phyloP scores from a whole-genome alignment of 2,888 invertebrate genomes.

The Phalera bucephala region DNA sequence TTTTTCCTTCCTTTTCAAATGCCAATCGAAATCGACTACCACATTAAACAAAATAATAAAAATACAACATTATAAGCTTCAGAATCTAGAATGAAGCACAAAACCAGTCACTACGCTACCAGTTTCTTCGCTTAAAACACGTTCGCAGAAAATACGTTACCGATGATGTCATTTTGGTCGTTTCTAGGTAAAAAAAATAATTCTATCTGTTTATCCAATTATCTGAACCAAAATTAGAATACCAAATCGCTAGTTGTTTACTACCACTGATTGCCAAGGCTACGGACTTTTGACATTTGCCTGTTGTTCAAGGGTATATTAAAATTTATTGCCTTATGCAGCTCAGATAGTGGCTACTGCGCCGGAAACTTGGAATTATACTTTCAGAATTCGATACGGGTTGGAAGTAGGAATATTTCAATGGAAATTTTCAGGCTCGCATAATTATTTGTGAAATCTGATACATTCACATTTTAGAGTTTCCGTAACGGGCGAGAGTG shows the following conservation, averaged over 20 bases:
- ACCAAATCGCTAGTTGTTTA: constrained; percentile 49
- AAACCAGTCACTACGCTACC: background rate
- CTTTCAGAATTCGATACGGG: no score
- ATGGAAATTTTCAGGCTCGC: no score
- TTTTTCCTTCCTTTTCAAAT: no score
- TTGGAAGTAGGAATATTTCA: no score
- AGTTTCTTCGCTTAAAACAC: constrained; percentile 3
- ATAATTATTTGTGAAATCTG: no score
- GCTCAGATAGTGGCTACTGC: no score
- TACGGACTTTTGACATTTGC: constrained; percentile 46
- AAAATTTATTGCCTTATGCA: constrained; percentile 2
- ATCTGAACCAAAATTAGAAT: constrained; percentile 27
- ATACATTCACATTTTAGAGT: no score
- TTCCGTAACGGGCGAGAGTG: no score
- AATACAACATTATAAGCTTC: no score
- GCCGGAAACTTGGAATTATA: no score
- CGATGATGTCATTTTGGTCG: constrained; percentile 25
- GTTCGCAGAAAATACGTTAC: constrained; percentile 21
- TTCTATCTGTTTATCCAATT: background rate
- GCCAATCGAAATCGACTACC: no score
- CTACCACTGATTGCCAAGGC: constrained; percentile 46
- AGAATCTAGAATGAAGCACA: background rate
- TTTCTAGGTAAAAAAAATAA: background rate
- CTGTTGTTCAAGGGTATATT: constrained; percentile 24
- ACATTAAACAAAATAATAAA: no score